These are phyloP conservation scores for Sturmia bella DNA, from an alignment of 2,888 invertebrate species.

Conservation along the genomic window DNA sequence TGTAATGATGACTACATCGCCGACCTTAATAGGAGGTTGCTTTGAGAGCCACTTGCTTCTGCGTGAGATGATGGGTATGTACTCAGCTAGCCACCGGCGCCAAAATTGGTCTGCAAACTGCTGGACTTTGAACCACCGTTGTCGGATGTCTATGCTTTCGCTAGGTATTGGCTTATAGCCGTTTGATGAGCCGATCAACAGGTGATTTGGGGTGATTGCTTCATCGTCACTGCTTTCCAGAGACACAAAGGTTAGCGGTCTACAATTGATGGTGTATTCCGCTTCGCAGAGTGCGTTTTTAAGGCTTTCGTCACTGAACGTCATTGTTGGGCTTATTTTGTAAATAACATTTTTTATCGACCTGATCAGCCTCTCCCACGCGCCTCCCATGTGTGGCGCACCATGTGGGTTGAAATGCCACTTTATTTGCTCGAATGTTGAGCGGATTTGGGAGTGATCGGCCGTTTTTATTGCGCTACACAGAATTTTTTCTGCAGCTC, in stretches of 20 bases:
- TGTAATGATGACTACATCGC: slow-evolving; percentile 55
- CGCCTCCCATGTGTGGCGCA: slow-evolving; percentile 63
- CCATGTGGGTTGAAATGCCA: slow-evolving; percentile 3
- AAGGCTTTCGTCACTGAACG: slow-evolving; percentile 65
- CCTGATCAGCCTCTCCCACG: too few relatives aligned
- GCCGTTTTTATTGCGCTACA: background rate
- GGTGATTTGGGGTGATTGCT: slow-evolving; percentile 68
- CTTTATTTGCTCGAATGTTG: background rate
- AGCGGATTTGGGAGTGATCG: background rate
- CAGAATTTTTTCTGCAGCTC: slow-evolving; percentile 20
- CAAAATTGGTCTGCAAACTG: too few relatives aligned
- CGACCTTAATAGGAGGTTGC: too few relatives aligned
- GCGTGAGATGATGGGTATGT: slow-evolving; percentile 38
- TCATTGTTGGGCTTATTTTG: slow-evolving; percentile 40
- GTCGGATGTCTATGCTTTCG: slow-evolving; percentile 41
- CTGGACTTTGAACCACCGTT: slow-evolving; percentile 56
- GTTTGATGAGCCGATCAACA: slow-evolving; percentile 64
- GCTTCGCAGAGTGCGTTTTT: slow-evolving; percentile 59
- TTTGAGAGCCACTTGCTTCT: slow-evolving; percentile 59
- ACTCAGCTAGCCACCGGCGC: slow-evolving; percentile 62
- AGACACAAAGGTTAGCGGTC: slow-evolving; percentile 67
- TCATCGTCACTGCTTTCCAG: slow-evolving; percentile 63
- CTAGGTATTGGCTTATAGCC: slow-evolving; percentile 55
- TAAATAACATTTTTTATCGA: slow-evolving; percentile 58
- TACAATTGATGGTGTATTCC: slow-evolving; percentile 64